phyloP scores from a whole-genome alignment of 1,140 invertebrate species.

The Rhagoletis pomonella region DNA sequence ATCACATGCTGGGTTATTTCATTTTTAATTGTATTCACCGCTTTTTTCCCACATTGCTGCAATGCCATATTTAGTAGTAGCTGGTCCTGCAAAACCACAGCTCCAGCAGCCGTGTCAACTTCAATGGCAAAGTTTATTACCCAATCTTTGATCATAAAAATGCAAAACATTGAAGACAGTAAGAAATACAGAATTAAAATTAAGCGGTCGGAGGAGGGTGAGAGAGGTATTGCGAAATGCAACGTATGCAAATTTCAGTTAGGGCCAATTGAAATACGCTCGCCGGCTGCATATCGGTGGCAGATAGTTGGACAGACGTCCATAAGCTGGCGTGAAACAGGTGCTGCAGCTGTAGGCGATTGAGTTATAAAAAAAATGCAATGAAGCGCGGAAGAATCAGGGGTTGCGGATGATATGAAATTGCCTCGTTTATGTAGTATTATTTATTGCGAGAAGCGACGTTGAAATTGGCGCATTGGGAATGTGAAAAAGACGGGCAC shows the following conservation, averaged over 20 bases:
- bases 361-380: constrained; percentile 47
- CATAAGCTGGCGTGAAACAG: neutral
- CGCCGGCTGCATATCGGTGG: neutral
- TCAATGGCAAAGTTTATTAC: constrained; percentile 24
- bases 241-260: constrained; percentile 5
- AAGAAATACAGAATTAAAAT: constrained; percentile 26
- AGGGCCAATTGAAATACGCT: neutral
- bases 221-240: neutral
- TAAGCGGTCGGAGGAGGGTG: neutral
- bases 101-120: neutral
- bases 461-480: neutral
- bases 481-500: neutral
- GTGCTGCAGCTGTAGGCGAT: neutral
- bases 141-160: constrained; percentile 44
- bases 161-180: neutral
- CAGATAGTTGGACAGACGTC: neutral
- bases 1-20: constrained; percentile 42
- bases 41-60: neutral
- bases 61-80: neutral
- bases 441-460: constrained; percentile 2
- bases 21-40: constrained; percentile 39
- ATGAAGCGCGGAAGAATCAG: neutral
- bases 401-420: neutral
- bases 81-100: neutral
- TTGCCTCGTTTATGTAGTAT: neutral